These are phyloP conservation scores for Lordiphosa andalusiaca DNA, from an alignment of 2,888 invertebrate species.

Conservation along the genomic window DNA sequence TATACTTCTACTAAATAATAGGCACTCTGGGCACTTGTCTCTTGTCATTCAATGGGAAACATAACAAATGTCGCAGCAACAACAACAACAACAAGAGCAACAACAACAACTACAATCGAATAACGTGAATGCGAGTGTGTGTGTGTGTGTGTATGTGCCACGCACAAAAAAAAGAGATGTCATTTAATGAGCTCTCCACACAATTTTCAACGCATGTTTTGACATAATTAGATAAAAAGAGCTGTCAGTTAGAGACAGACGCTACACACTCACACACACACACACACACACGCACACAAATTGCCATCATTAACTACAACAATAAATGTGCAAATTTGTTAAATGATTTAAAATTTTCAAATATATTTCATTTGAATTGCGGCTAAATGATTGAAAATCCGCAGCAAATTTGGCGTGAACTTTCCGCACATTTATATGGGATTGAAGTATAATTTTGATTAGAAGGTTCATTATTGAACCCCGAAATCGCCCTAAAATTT, in stretches of 20 bases:
- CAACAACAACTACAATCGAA: conserved; percentile 3
- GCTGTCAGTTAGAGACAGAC: conserved; percentile 8
- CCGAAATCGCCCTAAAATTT: too few species aligned
- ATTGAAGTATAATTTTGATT: too few species aligned
- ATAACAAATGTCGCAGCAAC: conserved; percentile 28
- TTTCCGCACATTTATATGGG: not conserved
- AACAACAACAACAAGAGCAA: conserved; percentile 2
- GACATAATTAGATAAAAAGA: conserved; percentile 36
- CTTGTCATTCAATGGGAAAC: conserved; percentile 33
- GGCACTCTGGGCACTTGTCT: conserved; percentile 29
- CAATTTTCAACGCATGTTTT: conserved; percentile 22
- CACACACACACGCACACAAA: conserved; percentile 5
- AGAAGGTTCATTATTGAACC: too few species aligned
- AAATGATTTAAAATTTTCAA: conserved; percentile 4
- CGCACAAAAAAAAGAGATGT: conserved; percentile 14
- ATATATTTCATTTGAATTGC: not conserved
- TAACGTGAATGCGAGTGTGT: not conserved
- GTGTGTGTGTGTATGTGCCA: conserved; percentile 11
- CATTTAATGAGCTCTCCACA: conserved; percentile 30
- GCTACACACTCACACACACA: not conserved
- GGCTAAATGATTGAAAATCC: not conserved
- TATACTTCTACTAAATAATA: conserved; percentile 23
- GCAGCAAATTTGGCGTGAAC: too few species aligned
- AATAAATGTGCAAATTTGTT: conserved; percentile 7
- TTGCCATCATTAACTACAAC: conserved; percentile 17